Evolutionary conservation across 1,140 invertebrate genomes (phyloP).

Genomic region (Drosophila orena): DNA sequence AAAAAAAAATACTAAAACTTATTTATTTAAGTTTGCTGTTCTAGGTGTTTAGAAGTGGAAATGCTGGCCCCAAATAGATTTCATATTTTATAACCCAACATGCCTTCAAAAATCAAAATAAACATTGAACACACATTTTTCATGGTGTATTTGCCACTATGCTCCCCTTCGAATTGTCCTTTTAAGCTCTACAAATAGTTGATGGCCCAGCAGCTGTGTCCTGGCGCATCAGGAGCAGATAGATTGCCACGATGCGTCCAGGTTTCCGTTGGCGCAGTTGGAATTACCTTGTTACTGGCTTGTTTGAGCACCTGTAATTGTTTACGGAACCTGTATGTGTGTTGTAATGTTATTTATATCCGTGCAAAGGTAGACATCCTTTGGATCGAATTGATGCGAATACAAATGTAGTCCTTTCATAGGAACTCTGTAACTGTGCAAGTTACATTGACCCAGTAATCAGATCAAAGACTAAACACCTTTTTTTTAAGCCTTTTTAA

Average conservation of each 20-base stretch:
- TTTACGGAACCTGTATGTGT: slow-evolving; percentile 1
- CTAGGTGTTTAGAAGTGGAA: too few species aligned
- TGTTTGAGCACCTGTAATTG: slow-evolving; percentile 36
- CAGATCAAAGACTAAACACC: too few species aligned
- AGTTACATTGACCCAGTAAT: too few species aligned
- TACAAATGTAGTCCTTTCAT: too few species aligned
- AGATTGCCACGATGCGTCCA: slow-evolving; percentile 20
- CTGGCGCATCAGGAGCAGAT: slow-evolving; percentile 40
- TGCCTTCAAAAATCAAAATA: too few species aligned
- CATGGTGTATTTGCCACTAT: background rate
- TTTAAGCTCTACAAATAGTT: slow-evolving; percentile 76
- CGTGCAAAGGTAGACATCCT: background rate
- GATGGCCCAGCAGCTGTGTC: slow-evolving; percentile 53
- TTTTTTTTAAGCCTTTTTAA: too few species aligned
- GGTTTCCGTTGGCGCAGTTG: slow-evolving; percentile 1
- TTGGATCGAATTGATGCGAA: background rate
- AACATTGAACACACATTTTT: background rate
- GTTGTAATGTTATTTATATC: slow-evolving; percentile 1
- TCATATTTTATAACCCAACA: too few species aligned
- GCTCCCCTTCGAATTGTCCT: slow-evolving; percentile 43
- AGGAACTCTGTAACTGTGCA: too few species aligned
- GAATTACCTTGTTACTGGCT: slow-evolving; percentile 21
- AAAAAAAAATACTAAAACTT: background rate
- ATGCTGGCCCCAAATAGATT: too few species aligned
- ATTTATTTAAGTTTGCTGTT: background rate